phyloP scores from a whole-genome alignment of 2,113 vertebrate genomes.

The cat (Felis catus) region DNA sequence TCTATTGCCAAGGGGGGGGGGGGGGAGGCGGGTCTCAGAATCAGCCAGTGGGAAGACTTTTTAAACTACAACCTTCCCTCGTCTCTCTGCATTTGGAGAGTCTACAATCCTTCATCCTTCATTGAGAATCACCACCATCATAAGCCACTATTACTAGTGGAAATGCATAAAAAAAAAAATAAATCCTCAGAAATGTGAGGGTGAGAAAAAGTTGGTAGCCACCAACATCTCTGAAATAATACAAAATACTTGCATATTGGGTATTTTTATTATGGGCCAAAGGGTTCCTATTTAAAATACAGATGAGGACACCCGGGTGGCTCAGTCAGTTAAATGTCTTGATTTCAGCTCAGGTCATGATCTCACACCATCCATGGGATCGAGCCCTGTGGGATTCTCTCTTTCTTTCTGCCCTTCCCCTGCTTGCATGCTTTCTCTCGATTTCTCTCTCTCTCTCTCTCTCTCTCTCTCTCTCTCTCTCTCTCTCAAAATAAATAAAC shows the following conservation, averaged over 20 bases:
- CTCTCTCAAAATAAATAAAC: too few species aligned
- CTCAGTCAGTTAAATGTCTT: too few species aligned
- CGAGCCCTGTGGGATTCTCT: too few species aligned
- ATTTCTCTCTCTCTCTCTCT: too few species aligned
- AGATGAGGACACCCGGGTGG: too few species aligned
- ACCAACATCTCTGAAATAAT: not conserved
- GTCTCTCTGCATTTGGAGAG: not conserved
- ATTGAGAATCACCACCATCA: not conserved
- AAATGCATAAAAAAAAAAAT: not conserved
- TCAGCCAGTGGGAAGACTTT: not conserved
- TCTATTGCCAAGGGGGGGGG: not conserved
- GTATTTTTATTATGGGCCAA: not conserved
- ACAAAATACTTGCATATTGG: not conserved
- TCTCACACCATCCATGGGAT: too few species aligned
- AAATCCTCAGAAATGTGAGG: not conserved
- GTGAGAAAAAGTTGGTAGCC: not conserved
- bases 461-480: too few species aligned
- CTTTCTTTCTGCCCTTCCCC: too few species aligned
- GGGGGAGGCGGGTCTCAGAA: not conserved
- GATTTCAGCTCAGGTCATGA: too few species aligned
- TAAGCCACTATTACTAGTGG: not conserved
- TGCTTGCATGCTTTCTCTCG: too few species aligned
- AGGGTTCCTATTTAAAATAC: not conserved
- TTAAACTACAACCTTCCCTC: not conserved
- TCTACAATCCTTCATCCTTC: not conserved